phyloP scores from a whole-genome alignment of 2,797 vertebrate genomes.

The Masticophis lateralis region DNA sequence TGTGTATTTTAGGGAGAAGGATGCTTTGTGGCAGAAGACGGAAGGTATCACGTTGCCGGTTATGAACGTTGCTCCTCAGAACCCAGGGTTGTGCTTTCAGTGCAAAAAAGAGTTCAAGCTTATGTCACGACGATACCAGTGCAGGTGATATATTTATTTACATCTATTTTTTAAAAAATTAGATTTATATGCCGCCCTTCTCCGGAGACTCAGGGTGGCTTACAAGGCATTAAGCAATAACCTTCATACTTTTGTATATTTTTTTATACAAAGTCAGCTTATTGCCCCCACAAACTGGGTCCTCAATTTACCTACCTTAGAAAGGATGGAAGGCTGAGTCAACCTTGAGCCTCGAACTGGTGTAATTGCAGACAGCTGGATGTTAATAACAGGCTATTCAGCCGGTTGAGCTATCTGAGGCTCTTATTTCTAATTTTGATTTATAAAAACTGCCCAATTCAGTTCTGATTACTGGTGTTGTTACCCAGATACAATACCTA shows the following conservation, averaged over 20 bases:
- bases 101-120: constrained; percentile 69
- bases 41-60: constrained; percentile 52
- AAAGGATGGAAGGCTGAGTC: no score
- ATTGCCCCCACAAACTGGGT: no score
- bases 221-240: no score
- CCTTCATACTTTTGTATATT: no score
- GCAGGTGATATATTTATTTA: constrained; percentile 63
- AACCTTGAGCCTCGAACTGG: no score
- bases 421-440: neutral
- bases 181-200: no score
- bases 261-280: no score
- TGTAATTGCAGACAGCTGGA: no score
- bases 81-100: constrained; percentile 48
- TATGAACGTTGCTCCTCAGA: neutral
- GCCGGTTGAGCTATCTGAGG: no score
- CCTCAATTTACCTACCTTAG: no score
- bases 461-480: neutral
- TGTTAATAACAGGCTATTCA: no score
- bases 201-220: no score
- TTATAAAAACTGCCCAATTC: neutral
- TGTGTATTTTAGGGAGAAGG: constrained; percentile 68
- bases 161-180: neutral
- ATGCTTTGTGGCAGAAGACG: constrained; percentile 70
- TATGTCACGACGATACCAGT: constrained; percentile 68
- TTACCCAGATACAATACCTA: neutral